A percentile compares a stretch with the other conserved stretches of the same genome.
Conservation (phyloP, 2,888 invertebrate genomes). For the Octonoba sinensis region DNA sequence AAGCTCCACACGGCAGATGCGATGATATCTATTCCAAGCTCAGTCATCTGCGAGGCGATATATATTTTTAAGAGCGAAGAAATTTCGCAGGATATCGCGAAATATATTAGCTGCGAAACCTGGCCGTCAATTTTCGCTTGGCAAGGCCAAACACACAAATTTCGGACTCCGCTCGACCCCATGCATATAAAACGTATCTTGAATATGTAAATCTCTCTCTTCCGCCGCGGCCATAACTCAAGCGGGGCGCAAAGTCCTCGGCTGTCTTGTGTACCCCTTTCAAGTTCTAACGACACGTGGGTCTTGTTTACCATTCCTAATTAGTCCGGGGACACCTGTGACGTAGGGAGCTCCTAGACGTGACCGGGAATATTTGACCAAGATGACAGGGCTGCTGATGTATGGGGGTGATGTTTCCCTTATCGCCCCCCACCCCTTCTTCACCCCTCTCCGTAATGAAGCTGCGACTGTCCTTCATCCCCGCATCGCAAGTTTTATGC, state of each 20-base stretch:
- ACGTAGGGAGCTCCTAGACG: slow-evolving; percentile 34
- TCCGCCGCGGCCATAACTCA: slow-evolving; percentile 39
- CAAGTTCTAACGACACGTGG: slow-evolving; percentile 55
- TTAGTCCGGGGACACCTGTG: slow-evolving; percentile 59
- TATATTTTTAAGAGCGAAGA: too few species aligned
- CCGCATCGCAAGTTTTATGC: not conserved
- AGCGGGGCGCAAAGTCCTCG: slow-evolving; percentile 22
- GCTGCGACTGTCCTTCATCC: slow-evolving; percentile 53
- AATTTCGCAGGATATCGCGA: too few species aligned
- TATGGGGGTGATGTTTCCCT: slow-evolving; percentile 52
- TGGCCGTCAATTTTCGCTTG: slow-evolving; percentile 5
- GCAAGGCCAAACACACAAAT: slow-evolving; percentile 61
- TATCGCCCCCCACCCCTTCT: slow-evolving; percentile 17
- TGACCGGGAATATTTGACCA: slow-evolving; percentile 54
- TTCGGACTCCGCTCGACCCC: slow-evolving; percentile 19
- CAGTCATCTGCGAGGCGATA: too few species aligned
- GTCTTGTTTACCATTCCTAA: slow-evolving; percentile 53
- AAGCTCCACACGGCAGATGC: too few species aligned
- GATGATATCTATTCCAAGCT: too few species aligned
- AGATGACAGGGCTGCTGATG: slow-evolving; percentile 51
- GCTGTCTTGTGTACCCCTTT: slow-evolving; percentile 42
- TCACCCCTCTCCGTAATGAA: slow-evolving; percentile 31
- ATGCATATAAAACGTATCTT: slow-evolving; percentile 51
- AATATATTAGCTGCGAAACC: too few species aligned
- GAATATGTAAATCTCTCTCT: slow-evolving; percentile 56